These are phyloP conservation scores for Platysteira castanea DNA, from an alignment of 2,113 vertebrate genomes.

Conservation along the genomic window DNA sequence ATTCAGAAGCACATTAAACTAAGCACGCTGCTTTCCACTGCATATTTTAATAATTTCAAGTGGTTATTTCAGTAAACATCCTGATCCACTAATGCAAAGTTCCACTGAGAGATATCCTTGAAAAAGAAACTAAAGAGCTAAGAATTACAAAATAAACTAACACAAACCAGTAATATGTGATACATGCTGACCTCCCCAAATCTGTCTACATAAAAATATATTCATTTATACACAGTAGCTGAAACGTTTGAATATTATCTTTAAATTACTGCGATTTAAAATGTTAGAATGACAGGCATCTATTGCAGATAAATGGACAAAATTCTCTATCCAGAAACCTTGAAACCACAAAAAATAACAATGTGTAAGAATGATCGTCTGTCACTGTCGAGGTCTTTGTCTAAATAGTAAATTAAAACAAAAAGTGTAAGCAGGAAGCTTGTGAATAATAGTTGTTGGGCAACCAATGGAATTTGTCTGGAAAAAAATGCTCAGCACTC, in stretches of 20 bases:
- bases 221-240: neutral
- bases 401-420: slow-evolving; percentile 4
- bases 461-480: slow-evolving; percentile 5
- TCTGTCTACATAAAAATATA: neutral
- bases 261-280: neutral
- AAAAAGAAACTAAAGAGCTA: neutral
- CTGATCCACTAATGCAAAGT: neutral
- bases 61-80: slow-evolving; percentile 42
- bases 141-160: slow-evolving; percentile 2
- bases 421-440: slow-evolving; percentile 4
- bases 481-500: neutral
- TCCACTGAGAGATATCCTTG: neutral
- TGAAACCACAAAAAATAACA: neutral
- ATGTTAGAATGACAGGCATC: neutral
- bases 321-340: neutral
- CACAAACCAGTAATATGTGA: neutral
- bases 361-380: neutral
- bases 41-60: slow-evolving; percentile 66
- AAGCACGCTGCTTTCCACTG: slow-evolving; percentile 41
- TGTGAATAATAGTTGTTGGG: neutral
- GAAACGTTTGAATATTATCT: neutral
- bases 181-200: neutral
- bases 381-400: neutral
- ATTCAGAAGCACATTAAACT: slow-evolving; percentile 55
- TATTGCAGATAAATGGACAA: neutral